Evolutionary conservation across 2,888 invertebrate species (phyloP).

Genomic region (Sphaerophoria rueppellii): DNA sequence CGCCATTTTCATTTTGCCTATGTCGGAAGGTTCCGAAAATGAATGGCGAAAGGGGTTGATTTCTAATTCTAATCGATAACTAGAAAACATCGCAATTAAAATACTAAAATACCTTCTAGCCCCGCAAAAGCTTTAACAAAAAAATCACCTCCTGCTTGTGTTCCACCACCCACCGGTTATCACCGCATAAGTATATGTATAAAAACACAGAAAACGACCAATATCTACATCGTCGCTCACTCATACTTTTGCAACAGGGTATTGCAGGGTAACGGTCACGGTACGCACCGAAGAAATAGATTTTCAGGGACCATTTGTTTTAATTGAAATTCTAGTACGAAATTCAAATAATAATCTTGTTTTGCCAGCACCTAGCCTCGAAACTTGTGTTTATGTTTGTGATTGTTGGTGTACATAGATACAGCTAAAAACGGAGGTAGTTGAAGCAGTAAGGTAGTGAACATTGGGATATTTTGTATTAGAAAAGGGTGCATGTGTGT

Average conservation of each 20-base stretch:
- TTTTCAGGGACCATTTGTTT: slow-evolving; percentile 78
- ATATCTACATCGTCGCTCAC: slow-evolving; percentile 51
- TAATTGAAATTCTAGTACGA: slow-evolving; percentile 88
- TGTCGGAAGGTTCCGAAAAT: slow-evolving; percentile 16
- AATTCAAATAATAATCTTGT: slow-evolving; percentile 74
- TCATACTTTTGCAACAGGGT: slow-evolving; percentile 56
- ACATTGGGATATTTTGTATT: slow-evolving; percentile 9
- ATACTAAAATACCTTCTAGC: slow-evolving; percentile 64
- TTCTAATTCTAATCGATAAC: slow-evolving; percentile 74
- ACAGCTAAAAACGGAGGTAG: not conserved
- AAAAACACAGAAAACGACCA: slow-evolving; percentile 20
- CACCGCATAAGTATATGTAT: slow-evolving; percentile 21
- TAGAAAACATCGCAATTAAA: slow-evolving; percentile 74
- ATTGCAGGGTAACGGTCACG: slow-evolving; percentile 15
- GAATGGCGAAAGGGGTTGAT: slow-evolving; percentile 47
- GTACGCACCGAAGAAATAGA: slow-evolving; percentile 70
- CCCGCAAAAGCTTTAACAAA: not conserved
- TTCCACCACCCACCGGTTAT: slow-evolving; percentile 33
- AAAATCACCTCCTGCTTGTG: slow-evolving; percentile 20
- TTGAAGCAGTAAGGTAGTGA: too few species aligned
- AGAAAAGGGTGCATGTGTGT: slow-evolving; percentile 34
- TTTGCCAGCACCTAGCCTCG: slow-evolving; percentile 71
- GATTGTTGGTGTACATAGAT: slow-evolving; percentile 46
- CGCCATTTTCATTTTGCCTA: slow-evolving; percentile 58
- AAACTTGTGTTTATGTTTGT: slow-evolving; percentile 69